phyloP scores from a whole-genome alignment of 64 coral and sea anemone species.

The Montipora cactus region DNA sequence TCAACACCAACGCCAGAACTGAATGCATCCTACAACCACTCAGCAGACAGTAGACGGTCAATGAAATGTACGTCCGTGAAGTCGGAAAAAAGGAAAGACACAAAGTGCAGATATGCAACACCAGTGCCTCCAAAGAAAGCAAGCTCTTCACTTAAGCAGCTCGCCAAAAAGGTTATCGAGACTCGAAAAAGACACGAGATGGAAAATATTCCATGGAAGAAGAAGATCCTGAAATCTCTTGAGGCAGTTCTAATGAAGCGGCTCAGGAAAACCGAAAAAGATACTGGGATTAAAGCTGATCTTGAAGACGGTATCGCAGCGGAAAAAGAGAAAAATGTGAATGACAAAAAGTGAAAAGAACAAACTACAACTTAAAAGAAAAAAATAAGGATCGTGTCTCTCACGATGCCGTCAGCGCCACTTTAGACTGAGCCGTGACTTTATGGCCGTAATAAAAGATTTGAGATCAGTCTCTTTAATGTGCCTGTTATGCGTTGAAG shows the following conservation, averaged over 20 bases:
- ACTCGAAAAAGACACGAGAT: slow-evolving; percentile 11
- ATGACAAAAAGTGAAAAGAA: background rate
- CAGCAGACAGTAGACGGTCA: too few relatives aligned
- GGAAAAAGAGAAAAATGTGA: background rate
- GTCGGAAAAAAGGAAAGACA: slow-evolving; percentile 8
- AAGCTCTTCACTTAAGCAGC: slow-evolving; percentile 2
- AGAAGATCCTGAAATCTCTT: slow-evolving; percentile 44
- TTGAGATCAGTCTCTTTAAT: too few relatives aligned
- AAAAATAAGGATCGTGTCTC: too few relatives aligned
- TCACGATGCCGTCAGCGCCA: too few relatives aligned
- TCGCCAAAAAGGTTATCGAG: slow-evolving; percentile 37
- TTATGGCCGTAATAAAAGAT: too few relatives aligned
- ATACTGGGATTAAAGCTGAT: slow-evolving; percentile 36
- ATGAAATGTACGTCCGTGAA: background rate
- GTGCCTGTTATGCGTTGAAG: too few relatives aligned
- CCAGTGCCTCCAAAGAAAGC: background rate
- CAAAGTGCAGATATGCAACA: background rate
- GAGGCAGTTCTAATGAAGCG: slow-evolving; percentile 34
- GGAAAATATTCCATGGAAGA: slow-evolving; percentile 48
- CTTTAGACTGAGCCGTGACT: too few relatives aligned
- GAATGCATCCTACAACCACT: background rate
- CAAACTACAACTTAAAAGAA: background rate
- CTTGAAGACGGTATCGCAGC: background rate
- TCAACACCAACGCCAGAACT: background rate
- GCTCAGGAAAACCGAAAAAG: slow-evolving; percentile 21